Evolutionary conservation across 2,113 vertebrate genomes (phyloP), one percentile per base, ranked within the genome.

Genomic region (Sceloporus tristichus): DNA sequence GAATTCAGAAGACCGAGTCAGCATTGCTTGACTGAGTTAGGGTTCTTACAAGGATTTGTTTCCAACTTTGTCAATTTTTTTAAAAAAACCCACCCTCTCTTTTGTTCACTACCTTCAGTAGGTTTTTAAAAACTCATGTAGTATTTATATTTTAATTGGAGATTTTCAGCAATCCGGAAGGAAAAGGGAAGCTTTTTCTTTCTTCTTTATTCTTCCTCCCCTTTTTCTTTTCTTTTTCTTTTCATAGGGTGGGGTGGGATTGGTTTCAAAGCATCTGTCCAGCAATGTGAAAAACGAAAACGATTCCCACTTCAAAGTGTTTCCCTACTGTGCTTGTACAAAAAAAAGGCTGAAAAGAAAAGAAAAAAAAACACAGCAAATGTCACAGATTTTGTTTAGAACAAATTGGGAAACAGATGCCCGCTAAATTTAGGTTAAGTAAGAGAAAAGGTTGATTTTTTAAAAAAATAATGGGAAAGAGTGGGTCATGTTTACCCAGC

Each of bases 221-320:
- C 16, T 80, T 81, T 29, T 34, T 56, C 1, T 70, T 48, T 53
- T 70, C 25, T 10, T 18, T 10, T 48, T 59, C 71, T 73, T 84
- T 19, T 80, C 59, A 62, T 2, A n/a, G 40, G 56, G 3, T 27
- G 18, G 78, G 53, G 53, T 59, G 56, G 40, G 80, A 42, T 40
- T 83, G 14, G 4, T 38, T 83, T 82, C 73, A 66, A 88, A 88
- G 38, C 56, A 19, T 82, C 62, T 11, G 1, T 88, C 86, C 86
- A 83, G 59, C 65, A 80, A 88, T 88, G 5, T 5, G 38, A 88
- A 83, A 38, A 80, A 83, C 4, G 80, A 88, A 77, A 88, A 77
- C 42, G 76, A 83, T 83, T 83, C 87, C 87, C 87, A 88, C 87
- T 88, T 88, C 87, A 88, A 88, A 88, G 87, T 14, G 59, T 83